Percentiles rank a stretch among this genome's conserved stretches.
Conservation (phyloP, 1,140 invertebrate genomes). For the Neoseiulus cucumeris region DNA sequence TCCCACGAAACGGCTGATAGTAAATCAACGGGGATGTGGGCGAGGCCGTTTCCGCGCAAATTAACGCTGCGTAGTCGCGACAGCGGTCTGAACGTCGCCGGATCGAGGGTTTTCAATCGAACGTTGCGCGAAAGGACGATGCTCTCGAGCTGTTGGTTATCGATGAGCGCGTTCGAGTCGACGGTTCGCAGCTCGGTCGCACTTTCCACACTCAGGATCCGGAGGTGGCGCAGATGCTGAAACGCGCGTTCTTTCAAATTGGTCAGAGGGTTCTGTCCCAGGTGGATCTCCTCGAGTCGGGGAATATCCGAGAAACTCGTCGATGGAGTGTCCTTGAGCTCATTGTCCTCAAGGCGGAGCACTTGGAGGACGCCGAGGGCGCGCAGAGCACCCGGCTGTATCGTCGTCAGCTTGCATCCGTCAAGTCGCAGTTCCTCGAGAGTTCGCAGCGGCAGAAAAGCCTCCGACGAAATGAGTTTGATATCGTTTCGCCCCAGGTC, state of each 20-base stretch:
- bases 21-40: conserved; percentile 46
- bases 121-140: conserved; percentile 54
- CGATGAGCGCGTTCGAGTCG: conserved; percentile 49
- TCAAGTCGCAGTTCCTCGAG: conserved; percentile 44
- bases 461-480: conserved; percentile 42
- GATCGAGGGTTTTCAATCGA: conserved; percentile 43
- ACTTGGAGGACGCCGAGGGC: conserved; percentile 40
- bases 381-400: conserved; percentile 43
- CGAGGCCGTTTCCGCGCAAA: conserved; percentile 55
- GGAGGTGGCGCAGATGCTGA: conserved; percentile 48
- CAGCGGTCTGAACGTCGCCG: conserved; percentile 48
- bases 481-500: conserved; percentile 37
- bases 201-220: conserved; percentile 50
- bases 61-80: conserved; percentile 51
- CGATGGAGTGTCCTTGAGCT: conserved; percentile 44
- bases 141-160: conserved; percentile 56
- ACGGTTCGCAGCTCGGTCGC: conserved; percentile 44
- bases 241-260: conserved; percentile 48
- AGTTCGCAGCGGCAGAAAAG: conserved; percentile 42
- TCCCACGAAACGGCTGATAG: conserved; percentile 40
- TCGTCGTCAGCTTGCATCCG: conserved; percentile 40
- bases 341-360: conserved; percentile 51
- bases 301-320: conserved; percentile 54
- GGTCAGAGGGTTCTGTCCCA: conserved; percentile 55
- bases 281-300: conserved; percentile 51